Conservation (phyloP, 1,140 invertebrate genomes). For the Cydia pomonella region DNA sequence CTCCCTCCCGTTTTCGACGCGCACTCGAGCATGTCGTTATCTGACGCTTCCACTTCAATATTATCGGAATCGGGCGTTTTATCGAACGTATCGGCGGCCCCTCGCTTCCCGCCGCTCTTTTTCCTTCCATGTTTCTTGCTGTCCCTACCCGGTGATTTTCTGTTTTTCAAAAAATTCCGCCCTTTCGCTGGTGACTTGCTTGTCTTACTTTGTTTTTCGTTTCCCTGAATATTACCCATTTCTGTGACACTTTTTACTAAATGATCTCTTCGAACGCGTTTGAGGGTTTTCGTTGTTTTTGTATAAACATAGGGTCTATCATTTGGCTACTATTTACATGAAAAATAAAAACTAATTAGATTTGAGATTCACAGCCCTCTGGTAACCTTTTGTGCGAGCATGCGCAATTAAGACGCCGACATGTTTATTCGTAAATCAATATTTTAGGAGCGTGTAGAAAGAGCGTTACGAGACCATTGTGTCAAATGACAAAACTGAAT, state of each 20-base stretch:
- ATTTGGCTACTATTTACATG: constrained; percentile 11
- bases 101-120: constrained; percentile 64
- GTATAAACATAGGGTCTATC: background rate
- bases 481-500: background rate
- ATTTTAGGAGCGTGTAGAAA: constrained; percentile 10
- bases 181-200: constrained; percentile 75
- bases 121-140: constrained; percentile 69
- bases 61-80: constrained; percentile 78
- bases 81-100: constrained; percentile 63
- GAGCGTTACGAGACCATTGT: background rate
- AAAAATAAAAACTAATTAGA: constrained; percentile 27
- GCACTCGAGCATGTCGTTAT: constrained; percentile 75
- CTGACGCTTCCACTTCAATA: constrained; percentile 71
- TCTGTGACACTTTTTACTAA: constrained; percentile 32
- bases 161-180: constrained; percentile 76
- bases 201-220: constrained; percentile 73
- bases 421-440: constrained; percentile 25
- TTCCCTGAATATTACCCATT: constrained; percentile 77
- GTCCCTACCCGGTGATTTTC: constrained; percentile 64
- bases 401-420: background rate
- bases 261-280: background rate
- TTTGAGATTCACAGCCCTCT: constrained; percentile 26
- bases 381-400: constrained; percentile 21
- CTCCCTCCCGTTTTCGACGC: constrained; percentile 64
- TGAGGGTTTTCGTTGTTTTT: constrained; percentile 6